Percentiles rank a stretch among this genome's conserved stretches.
Conservation (phyloP, 2,888 invertebrate genomes). For the Acanthosepion lycidas region DNA sequence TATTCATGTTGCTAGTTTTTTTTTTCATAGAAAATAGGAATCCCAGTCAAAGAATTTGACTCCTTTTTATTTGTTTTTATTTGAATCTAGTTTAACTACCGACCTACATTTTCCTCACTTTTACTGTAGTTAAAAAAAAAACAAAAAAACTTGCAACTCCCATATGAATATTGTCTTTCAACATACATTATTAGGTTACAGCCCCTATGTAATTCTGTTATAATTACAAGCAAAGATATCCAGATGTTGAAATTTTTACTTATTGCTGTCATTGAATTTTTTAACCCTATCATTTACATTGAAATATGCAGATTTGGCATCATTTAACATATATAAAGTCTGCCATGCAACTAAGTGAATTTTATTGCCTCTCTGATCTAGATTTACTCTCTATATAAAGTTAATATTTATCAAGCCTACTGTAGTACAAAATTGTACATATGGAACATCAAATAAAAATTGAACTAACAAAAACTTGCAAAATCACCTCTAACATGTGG, state of each 20-base stretch:
- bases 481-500: not conserved
- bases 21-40: not conserved
- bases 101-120: not conserved
- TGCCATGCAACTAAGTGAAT: not conserved
- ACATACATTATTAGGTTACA: not conserved
- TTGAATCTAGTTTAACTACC: not conserved
- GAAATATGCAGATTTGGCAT: not conserved
- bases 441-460: not conserved
- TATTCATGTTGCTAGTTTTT: no score
- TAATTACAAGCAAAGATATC: not conserved
- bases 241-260: not conserved
- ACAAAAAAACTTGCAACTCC: not conserved
- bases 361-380: not conserved
- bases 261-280: not conserved
- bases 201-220: not conserved
- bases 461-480: not conserved
- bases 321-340: not conserved
- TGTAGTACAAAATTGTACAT: not conserved
- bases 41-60: not conserved
- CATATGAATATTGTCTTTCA: not conserved
- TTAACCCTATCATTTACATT: not conserved
- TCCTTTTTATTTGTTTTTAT: not conserved
- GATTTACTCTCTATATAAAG: not conserved
- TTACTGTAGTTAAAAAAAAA: not conserved
- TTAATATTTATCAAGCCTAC: not conserved